phyloP scores from a whole-genome alignment of 2,888 invertebrate genomes.

The Anthophora plumipes region DNA sequence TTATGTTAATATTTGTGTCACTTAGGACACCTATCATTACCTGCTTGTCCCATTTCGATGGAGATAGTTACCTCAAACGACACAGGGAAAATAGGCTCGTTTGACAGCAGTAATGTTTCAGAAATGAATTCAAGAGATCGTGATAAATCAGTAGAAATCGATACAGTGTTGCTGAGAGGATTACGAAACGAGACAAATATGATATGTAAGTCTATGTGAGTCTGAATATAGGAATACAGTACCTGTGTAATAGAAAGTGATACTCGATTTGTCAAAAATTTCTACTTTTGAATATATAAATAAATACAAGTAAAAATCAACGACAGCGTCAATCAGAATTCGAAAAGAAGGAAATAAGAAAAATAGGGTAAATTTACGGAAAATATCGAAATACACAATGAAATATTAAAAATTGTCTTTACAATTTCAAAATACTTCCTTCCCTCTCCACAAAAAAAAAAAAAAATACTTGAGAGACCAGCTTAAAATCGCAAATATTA shows the following conservation, averaged over 20 bases:
- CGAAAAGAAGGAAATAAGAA: too few species aligned
- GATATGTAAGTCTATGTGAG: not conserved
- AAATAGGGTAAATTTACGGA: too few species aligned
- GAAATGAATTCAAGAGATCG: not conserved
- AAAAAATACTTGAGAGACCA: too few species aligned
- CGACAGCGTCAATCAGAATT: too few species aligned
- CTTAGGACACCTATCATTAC: not conserved
- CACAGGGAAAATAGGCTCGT: not conserved
- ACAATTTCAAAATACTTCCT: too few species aligned
- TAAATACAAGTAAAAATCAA: too few species aligned
- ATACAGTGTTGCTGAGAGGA: not conserved
- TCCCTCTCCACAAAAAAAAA: too few species aligned
- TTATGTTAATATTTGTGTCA: not conserved
- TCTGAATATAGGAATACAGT: conserved; percentile 6
- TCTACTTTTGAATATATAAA: not conserved
- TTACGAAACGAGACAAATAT: not conserved
- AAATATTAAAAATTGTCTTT: too few species aligned
- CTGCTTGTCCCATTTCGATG: too few species aligned
- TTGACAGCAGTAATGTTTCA: not conserved
- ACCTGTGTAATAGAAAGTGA: not conserved
- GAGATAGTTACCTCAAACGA: not conserved
- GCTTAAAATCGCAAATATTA: too few species aligned
- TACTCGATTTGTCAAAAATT: not conserved
- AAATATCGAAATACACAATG: too few species aligned
- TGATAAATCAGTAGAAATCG: conserved; percentile 13